phyloP scores from a whole-genome alignment of 2,888 invertebrate genomes.

The Alloplasta piceator region DNA sequence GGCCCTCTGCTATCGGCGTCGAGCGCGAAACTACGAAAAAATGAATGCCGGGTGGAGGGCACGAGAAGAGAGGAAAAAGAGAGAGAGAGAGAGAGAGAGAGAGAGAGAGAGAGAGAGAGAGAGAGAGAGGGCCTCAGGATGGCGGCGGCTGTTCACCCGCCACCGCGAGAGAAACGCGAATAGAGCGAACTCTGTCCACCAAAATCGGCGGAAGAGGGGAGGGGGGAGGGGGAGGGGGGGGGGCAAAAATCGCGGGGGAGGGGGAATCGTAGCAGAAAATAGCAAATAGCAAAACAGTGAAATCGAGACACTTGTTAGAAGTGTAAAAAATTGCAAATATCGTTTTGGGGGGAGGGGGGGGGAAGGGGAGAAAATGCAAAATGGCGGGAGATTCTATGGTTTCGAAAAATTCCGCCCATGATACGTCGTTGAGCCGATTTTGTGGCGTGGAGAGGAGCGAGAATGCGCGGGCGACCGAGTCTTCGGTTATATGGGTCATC shows the following conservation, averaged over 20 bases:
- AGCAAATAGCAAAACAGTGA: too few relatives aligned
- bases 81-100: too few relatives aligned
- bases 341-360: too few relatives aligned
- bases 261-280: too few relatives aligned
- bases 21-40: slow-evolving; percentile 63
- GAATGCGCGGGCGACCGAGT: slow-evolving; percentile 59
- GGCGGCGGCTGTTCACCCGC: slow-evolving; percentile 41
- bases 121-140: background rate
- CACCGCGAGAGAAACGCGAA: slow-evolving; percentile 43
- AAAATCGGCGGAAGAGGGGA: slow-evolving; percentile 44
- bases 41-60: slow-evolving; percentile 39
- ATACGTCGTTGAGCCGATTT: too few relatives aligned
- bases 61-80: slow-evolving; percentile 22
- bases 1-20: slow-evolving; percentile 60
- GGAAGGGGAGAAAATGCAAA: too few relatives aligned
- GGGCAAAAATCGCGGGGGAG: slow-evolving; percentile 67
- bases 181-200: too few relatives aligned
- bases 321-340: slow-evolving; percentile 6
- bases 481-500: slow-evolving; percentile 81
- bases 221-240: slow-evolving; percentile 50
- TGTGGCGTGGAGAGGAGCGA: background rate
- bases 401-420: background rate
- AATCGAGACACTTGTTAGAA: slow-evolving; percentile 12
- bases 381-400: too few relatives aligned
- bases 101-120: too few relatives aligned